A percentile compares a stretch with the other conserved stretches of the same genome.
These are phyloP conservation scores for Drosophila meridionalis DNA, from an alignment of 2,888 invertebrate genomes.

Conservation along the genomic window DNA sequence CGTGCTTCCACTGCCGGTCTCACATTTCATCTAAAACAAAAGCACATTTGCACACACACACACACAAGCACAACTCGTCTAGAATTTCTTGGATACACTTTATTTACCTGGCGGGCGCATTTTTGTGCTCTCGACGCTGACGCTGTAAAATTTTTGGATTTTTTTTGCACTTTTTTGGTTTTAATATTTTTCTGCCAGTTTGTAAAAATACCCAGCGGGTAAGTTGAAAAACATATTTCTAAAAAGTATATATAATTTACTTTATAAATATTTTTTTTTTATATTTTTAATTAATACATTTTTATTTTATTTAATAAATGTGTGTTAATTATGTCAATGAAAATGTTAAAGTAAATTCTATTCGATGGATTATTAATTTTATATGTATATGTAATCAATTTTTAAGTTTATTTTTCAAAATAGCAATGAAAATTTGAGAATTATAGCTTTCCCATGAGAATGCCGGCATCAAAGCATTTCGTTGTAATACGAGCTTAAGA, in stretches of 20 bases:
- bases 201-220: constrained; percentile 66
- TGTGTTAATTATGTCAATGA: constrained; percentile 30
- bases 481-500: constrained; percentile 5
- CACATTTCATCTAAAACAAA: constrained; percentile 57
- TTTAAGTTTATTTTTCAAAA: not conserved
- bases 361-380: no score
- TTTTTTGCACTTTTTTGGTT: constrained; percentile 15
- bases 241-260: constrained; percentile 1
- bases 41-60: constrained; percentile 15
- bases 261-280: constrained; percentile 2
- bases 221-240: constrained; percentile 34
- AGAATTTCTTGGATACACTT: constrained; percentile 76
- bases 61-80: constrained; percentile 30
- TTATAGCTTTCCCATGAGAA: not conserved
- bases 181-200: constrained; percentile 52
- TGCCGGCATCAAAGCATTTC: not conserved
- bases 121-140: constrained; percentile 56
- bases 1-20: constrained; percentile 49
- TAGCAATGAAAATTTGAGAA: not conserved
- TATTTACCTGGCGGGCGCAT: constrained; percentile 58
- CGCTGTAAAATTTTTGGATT: constrained; percentile 56
- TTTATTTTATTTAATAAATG: not conserved
- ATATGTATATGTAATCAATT: not conserved
- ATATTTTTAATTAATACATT: not conserved
- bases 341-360: constrained; percentile 4